These are phyloP conservation scores for Aphidius ervi DNA, from an alignment of 1,140 invertebrate genomes.

Conservation along the genomic window DNA sequence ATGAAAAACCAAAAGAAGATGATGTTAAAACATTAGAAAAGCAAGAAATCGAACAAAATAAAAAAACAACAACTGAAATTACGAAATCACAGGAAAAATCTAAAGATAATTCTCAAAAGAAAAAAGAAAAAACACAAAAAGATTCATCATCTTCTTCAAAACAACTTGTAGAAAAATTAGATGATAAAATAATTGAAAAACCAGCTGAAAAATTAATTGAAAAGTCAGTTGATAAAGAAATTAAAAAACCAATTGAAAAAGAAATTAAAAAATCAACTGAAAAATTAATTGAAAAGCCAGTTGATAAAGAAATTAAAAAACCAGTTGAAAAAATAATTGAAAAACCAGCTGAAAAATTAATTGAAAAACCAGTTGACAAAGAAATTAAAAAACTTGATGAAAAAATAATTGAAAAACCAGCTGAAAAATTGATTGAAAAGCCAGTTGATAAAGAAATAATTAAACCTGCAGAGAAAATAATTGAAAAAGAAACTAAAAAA, in stretches of 20 bases:
- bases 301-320: constrained; percentile 8
- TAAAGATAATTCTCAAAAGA: not conserved
- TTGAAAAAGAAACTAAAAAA: constrained; percentile 14
- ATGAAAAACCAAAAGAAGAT: not conserved
- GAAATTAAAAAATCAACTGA: not conserved
- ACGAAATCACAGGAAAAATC: not conserved
- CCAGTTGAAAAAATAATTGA: not conserved
- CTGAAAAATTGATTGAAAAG: too few relatives aligned
- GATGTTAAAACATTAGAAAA: not conserved
- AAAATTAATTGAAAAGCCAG: constrained; percentile 13
- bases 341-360: constrained; percentile 18
- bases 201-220: not conserved
- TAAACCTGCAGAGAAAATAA: not conserved
- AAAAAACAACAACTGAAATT: not conserved
- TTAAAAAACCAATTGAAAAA: constrained; percentile 9
- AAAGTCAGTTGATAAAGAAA: not conserved
- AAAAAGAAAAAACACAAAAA: not conserved
- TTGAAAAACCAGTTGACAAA: not conserved
- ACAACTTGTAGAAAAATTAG: too few relatives aligned
- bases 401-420: too few relatives aligned
- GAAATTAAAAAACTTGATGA: too few relatives aligned
- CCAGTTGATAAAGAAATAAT: not conserved
- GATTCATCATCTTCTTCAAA: not conserved
- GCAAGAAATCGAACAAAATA: not conserved
- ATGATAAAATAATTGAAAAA: not conserved